Percentiles rank a stretch among this genome's conserved stretches.
These are phyloP conservation scores for Scortum barcoo DNA, from an alignment of 2,113 vertebrate species.

Conservation along the genomic window DNA sequence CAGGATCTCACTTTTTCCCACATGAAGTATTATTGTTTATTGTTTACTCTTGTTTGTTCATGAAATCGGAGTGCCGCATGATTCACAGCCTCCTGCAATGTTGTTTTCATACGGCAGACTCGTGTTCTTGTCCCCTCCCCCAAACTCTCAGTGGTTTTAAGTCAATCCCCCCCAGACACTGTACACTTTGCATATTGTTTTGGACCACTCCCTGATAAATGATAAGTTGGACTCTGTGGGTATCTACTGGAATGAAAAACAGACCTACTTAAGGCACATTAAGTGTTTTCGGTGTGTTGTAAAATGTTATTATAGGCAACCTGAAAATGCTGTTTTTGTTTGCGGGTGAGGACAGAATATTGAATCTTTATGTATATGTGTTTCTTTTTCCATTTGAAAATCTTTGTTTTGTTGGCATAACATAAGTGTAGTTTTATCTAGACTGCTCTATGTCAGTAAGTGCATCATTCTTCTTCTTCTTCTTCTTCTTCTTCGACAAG, in stretches of 20 bases:
- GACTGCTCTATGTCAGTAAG: neutral
- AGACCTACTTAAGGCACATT: neutral
- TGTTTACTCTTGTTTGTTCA: conserved; percentile 23
- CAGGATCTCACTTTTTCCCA: neutral
- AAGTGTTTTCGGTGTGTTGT: neutral
- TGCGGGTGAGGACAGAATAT: neutral
- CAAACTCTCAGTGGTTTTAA: neutral
- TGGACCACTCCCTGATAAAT: neutral
- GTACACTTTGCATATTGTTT: neutral
- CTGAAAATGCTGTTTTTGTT: neutral
- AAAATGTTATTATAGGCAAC: neutral
- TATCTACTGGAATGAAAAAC: neutral
- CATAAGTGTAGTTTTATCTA: neutral
- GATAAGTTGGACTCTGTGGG: neutral
- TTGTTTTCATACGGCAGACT: conserved; percentile 32
- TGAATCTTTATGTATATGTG: neutral
- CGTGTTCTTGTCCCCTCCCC: neutral
- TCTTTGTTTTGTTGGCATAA: neutral
- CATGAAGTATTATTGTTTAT: no score
- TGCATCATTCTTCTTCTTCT: neutral
- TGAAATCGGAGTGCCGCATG: conserved; percentile 1
- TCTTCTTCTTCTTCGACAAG: conserved; percentile 45
- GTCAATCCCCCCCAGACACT: neutral
- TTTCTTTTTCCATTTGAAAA: neutral
- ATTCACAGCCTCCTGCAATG: conserved; percentile 9